Percentiles rank a stretch among this genome's conserved stretches.
Evolutionary conservation across 2,113 vertebrate species (phyloP).

Genomic region (Xiphophorus couchianus): DNA sequence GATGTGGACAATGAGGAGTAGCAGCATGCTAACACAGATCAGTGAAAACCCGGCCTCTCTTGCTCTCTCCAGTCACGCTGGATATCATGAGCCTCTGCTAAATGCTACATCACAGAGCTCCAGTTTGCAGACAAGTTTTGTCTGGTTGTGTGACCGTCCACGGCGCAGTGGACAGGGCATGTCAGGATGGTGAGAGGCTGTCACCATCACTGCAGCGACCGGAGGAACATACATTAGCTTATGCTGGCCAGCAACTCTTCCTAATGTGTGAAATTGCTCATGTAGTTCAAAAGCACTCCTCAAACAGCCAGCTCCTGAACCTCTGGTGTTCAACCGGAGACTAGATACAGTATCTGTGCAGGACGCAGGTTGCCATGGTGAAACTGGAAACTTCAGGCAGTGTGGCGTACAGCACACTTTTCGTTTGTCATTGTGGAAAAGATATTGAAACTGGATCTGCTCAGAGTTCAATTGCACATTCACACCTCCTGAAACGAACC

Average conservation of each 20-base stretch:
- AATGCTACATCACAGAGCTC: slow-evolving; percentile 60
- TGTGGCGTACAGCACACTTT: too few species aligned
- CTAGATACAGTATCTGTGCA: background rate
- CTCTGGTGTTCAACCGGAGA: background rate
- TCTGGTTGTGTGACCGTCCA: slow-evolving; percentile 64
- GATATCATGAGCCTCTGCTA: slow-evolving; percentile 69
- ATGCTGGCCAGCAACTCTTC: slow-evolving; percentile 64
- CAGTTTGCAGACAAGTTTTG: slow-evolving; percentile 77
- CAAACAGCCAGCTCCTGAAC: slow-evolving; percentile 27
- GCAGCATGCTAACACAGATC: slow-evolving; percentile 34
- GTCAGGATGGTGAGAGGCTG: slow-evolving; percentile 75
- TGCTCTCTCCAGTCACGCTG: slow-evolving; percentile 59
- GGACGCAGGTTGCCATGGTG: background rate
- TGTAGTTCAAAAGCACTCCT: slow-evolving; percentile 61
- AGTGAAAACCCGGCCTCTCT: slow-evolving; percentile 9
- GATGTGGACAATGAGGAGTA: slow-evolving; percentile 2
- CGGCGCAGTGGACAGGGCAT: slow-evolving; percentile 58
- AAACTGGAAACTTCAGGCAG: too few species aligned
- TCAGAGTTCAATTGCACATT: too few species aligned
- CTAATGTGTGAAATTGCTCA: slow-evolving; percentile 77
- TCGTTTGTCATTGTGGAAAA: too few species aligned
- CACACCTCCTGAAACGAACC: too few species aligned
- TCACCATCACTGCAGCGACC: slow-evolving; percentile 50
- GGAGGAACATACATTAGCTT: slow-evolving; percentile 69
- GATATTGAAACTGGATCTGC: too few species aligned